Evolutionary conservation across 2,113 vertebrate genomes (phyloP), one percentile per base, ranked within the genome.

Genomic region (Thamnaconus septentrionalis): DNA sequence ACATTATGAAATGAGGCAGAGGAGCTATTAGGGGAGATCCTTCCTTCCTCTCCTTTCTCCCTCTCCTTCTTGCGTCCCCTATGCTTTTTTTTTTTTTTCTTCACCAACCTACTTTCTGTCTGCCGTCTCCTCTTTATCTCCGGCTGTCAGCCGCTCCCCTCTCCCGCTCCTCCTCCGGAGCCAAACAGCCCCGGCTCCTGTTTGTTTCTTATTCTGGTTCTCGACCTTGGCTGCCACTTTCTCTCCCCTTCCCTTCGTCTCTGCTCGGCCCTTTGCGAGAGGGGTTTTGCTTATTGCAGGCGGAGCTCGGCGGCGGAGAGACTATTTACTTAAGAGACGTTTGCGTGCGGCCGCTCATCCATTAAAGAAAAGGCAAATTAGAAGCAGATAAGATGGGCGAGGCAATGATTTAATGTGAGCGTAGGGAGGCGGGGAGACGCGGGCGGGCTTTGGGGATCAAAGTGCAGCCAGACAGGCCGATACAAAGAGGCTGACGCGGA

Each of bases 11-110:
- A 91, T 86, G 78, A 89, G 18, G 74, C 76, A 76, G 82, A 81
- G 75, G 85, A 87, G 71, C 86, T 67, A 89, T 88, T 87, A 90
- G 72, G 42, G 74, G 76, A 88, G 86, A 91, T 87, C 87, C 88
- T 90, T 82, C 74, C 61, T 53, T 57, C 62, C 46, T 44, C 61
- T 54, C 46, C 64, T 58, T 69, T 54, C 56, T 73, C 64, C 50
- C 12, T n/a, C 68, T 69, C 61, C n/a, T 48, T 66, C 84, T 69
- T 69, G 46, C 59, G 59, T 18, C 41, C 54, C 12, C 43, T 44
- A 39, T 56, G 56, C n/a, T n/a, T n/a, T 67, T 70, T 64, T 73
- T 65, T 71, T 62, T 58, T 53, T 52, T 8, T 31, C 18, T 31
- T 31, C 2, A 31, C 18, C 18, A 31, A 31, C 18, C 18, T 31